Base-by-base conservation (phyloP, 2,113 vertebrate genomes). In the Epinephelus cyanopodus region DNA sequence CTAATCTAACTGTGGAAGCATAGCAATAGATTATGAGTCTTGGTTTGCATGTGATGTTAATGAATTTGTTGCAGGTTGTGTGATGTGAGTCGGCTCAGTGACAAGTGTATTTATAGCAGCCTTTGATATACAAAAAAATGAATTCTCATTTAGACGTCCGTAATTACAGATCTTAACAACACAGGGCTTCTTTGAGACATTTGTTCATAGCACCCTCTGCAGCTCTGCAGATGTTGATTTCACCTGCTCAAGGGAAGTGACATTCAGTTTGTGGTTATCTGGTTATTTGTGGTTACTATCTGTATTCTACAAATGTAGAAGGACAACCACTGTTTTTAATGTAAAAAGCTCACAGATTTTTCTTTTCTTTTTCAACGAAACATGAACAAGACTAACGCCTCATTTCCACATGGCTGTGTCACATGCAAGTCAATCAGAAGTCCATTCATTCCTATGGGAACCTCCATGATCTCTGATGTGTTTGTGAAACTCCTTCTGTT, bases 121-220 rank as follows among this genome's bases (percentile, higher is more conserved):
- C 88, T 93, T 94, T 93, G 90, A 95, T 90, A 69, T 70, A 85
- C 62, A 83, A 21, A 84, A 77, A 13, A 85, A 65, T 81, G 9
- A 87, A 89, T 91, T 89, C 39, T 58, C 64, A 71, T 83, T 86
- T 73, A 69, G 79, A 87, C 88, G 78, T 83, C 65, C 57, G 56
- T 85, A 83, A 78, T 79, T 84, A 77, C 66, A 68, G 21, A 88
- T 82, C 83, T 76, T 61, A 66, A 77, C 48, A 42, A 77, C 48
- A 42, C 56, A 12, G 58, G 17, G 42, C 13, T 39, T 67, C 47
- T 86, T 65, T 74, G n/a, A 81, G 14, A 64, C 64, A 6, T 73
- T 64, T 61, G 66, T 45, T 70, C 58, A 45, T 7, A 11, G 68
- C 66, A 14, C 7, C 62, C 53, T 42, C 56, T 74, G 57, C 54